A percentile compares a stretch with the other conserved stretches of the same genome.
These are phyloP conservation scores for Phenacoccus solenopsis DNA, from an alignment of 1,140 invertebrate genomes.

Conservation along the genomic window DNA sequence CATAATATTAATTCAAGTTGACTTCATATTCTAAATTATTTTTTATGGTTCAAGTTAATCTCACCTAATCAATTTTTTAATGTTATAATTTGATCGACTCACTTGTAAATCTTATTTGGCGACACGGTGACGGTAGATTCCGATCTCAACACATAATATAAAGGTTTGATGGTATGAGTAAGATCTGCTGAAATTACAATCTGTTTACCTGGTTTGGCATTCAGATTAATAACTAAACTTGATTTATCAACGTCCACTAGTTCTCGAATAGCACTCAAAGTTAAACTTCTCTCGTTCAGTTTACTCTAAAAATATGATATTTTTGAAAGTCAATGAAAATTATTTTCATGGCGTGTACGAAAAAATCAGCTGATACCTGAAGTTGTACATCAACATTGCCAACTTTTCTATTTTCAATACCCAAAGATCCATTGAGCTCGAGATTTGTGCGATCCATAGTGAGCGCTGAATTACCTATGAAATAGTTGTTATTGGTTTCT, in stretches of 20 bases:
- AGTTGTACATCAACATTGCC: background rate
- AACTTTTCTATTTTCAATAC: background rate
- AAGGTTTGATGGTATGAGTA: background rate
- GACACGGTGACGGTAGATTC: background rate
- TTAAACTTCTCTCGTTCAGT: background rate
- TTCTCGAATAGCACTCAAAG: background rate
- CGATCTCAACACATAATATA: background rate
- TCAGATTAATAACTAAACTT: background rate
- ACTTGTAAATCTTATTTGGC: conserved; percentile 5
- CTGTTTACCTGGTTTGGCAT: background rate
- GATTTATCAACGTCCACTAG: background rate
- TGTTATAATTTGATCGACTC: background rate
- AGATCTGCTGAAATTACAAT: background rate
- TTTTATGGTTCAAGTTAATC: no score
- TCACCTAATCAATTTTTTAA: no score
- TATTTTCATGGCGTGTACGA: background rate
- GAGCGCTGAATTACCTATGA: background rate
- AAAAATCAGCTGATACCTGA: background rate
- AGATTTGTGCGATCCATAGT: background rate
- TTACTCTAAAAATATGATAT: background rate
- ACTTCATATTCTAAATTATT: no score
- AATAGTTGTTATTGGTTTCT: background rate
- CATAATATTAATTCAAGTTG: no score
- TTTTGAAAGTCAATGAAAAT: background rate
- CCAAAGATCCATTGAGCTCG: background rate